Conservation (phyloP, 2,113 vertebrate genomes). For the Peromyscus leucopus region DNA sequence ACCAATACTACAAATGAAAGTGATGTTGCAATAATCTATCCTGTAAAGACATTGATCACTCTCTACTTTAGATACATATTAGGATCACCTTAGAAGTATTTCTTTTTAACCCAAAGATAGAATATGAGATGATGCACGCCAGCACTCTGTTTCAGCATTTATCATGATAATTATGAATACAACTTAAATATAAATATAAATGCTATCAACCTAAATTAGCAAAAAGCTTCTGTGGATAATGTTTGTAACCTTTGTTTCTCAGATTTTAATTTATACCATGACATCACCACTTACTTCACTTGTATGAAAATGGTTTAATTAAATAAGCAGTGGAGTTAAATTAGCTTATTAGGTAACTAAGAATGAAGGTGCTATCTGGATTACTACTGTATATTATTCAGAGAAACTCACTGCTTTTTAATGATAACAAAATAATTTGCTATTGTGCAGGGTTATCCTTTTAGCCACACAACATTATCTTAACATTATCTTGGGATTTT, state of each 20-base stretch:
- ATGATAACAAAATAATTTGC: background rate
- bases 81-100: background rate
- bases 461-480: background rate
- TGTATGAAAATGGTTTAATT: background rate
- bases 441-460: too few relatives aligned
- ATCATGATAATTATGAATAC: background rate
- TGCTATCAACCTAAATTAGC: background rate
- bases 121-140: background rate
- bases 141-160: background rate
- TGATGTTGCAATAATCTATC: background rate
- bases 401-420: background rate
- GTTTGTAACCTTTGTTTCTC: background rate
- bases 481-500: too few relatives aligned
- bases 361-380: background rate
- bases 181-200: background rate
- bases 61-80: background rate
- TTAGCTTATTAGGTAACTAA: background rate
- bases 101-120: background rate
- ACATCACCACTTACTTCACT: background rate
- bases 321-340: conserved; percentile 12
- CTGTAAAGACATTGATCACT: background rate
- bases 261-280: conserved; percentile 10
- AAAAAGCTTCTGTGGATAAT: background rate
- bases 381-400: background rate
- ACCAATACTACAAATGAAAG: background rate